phyloP scores from a whole-genome alignment of 2,888 invertebrate species.

The Frankliniella intonsa region DNA sequence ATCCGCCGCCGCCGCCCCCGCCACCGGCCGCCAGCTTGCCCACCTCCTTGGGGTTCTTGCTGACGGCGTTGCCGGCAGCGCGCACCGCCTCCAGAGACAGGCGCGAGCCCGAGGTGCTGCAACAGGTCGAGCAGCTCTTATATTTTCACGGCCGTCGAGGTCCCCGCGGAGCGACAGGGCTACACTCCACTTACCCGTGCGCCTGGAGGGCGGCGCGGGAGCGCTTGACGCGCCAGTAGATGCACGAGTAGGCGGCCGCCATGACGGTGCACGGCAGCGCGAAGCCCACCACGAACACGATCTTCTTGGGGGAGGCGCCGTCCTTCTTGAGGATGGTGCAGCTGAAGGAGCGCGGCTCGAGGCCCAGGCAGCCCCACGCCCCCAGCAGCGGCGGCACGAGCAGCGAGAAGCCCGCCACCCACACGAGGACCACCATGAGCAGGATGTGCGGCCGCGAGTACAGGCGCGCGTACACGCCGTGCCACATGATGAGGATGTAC shows the following conservation, averaged over 20 bases:
- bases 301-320: conserved; percentile 76
- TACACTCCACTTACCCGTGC: conserved; percentile 45
- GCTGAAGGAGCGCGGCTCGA: conserved; percentile 75
- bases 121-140: too few relatives aligned
- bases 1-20: conserved; percentile 32
- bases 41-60: conserved; percentile 39
- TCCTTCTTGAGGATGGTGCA: conserved; percentile 80
- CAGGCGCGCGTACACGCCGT: conserved; percentile 70
- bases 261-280: conserved; percentile 79
- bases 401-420: conserved; percentile 59
- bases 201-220: conserved; percentile 69
- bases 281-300: conserved; percentile 76
- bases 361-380: conserved; percentile 78
- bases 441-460: conserved; percentile 70
- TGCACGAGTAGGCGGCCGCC: conserved; percentile 78
- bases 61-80: not conserved
- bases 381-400: conserved; percentile 74
- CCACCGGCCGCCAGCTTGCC: conserved; percentile 39
- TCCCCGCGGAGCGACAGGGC: too few relatives aligned
- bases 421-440: conserved; percentile 71
- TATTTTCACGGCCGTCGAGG: too few relatives aligned
- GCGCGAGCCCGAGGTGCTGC: conserved; percentile 2
- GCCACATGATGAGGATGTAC: conserved; percentile 77
- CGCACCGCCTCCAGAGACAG: conserved; percentile 19
- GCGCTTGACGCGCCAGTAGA: conserved; percentile 71